Evolutionary conservation across 2,113 vertebrate genomes (phyloP).

Genomic region (Carassius carassius): DNA sequence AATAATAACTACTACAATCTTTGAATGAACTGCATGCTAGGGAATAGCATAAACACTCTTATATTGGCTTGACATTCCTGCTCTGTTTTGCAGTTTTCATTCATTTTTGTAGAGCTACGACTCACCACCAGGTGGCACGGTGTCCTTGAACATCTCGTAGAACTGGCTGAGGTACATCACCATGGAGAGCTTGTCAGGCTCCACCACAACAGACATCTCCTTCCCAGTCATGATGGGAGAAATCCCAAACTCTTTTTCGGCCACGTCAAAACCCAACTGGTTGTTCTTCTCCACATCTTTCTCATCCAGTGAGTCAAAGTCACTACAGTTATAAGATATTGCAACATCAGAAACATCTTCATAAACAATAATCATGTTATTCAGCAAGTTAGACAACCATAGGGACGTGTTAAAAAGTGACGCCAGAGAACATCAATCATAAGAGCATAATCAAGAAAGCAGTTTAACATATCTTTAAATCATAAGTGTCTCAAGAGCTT

Average conservation of each 20-base stretch:
- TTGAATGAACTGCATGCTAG: neutral
- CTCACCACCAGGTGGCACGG: conserved; percentile 88
- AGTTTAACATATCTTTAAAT: neutral
- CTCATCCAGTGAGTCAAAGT: conserved; percentile 92
- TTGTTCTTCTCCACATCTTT: conserved; percentile 89
- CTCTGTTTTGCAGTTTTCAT: neutral
- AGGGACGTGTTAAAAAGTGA: neutral
- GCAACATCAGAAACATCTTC: neutral
- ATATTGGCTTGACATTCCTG: neutral
- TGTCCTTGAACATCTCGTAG: conserved; percentile 99
- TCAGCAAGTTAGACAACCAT: neutral
- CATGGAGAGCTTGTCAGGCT: conserved; percentile 97
- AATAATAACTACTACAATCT: no score
- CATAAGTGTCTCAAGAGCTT: neutral
- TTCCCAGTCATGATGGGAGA: conserved; percentile 98
- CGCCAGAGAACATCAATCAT: neutral
- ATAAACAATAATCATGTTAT: neutral
- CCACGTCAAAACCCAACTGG: conserved; percentile 91
- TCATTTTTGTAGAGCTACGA: neutral
- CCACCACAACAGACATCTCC: conserved; percentile 94
- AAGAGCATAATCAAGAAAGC: neutral
- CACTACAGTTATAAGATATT: conserved; percentile 71
- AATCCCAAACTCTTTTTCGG: conserved; percentile 94
- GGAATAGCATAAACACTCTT: neutral
- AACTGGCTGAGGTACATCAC: conserved; percentile 99